Evolutionary conservation across 2,888 invertebrate genomes (phyloP).

Genomic region (Chorisops tibialis): DNA sequence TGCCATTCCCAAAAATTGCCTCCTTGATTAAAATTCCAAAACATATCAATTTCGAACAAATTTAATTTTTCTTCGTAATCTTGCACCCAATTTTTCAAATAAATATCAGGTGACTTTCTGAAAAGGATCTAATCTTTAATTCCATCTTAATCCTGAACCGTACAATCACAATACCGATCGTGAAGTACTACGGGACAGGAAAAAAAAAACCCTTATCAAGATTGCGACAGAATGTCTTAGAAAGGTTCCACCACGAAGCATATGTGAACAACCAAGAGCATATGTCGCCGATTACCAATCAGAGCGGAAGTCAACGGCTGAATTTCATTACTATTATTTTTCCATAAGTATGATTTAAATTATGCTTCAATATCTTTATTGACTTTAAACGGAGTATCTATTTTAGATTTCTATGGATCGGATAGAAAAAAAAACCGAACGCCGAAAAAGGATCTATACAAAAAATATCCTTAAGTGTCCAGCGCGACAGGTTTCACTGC

Average conservation of each 20-base stretch:
- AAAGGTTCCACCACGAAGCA: constrained; percentile 11
- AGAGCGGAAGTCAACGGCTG: constrained; percentile 24
- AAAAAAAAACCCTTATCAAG: constrained; percentile 15
- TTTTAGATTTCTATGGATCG: not conserved
- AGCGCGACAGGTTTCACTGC: too few relatives aligned
- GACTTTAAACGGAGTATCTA: constrained; percentile 8
- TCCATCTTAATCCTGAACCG: constrained; percentile 10
- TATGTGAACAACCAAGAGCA: constrained; percentile 7
- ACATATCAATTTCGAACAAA: too few relatives aligned
- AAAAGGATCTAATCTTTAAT: not conserved
- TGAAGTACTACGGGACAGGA: not conserved
- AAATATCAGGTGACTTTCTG: too few relatives aligned
- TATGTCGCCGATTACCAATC: constrained; percentile 25
- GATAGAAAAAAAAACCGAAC: too few relatives aligned
- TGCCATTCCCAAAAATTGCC: too few relatives aligned
- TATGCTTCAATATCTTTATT: constrained; percentile 20
- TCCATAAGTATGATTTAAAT: constrained; percentile 21
- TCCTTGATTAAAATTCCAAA: too few relatives aligned
- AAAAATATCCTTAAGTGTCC: too few relatives aligned
- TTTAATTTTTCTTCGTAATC: too few relatives aligned
- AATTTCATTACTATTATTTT: constrained; percentile 17
- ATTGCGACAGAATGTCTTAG: not conserved
- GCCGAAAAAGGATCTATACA: too few relatives aligned
- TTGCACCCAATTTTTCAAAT: too few relatives aligned
- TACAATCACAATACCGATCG: not conserved